phyloP scores from a whole-genome alignment of 1,140 invertebrate species.

The Chrysomallon squamiferum region DNA sequence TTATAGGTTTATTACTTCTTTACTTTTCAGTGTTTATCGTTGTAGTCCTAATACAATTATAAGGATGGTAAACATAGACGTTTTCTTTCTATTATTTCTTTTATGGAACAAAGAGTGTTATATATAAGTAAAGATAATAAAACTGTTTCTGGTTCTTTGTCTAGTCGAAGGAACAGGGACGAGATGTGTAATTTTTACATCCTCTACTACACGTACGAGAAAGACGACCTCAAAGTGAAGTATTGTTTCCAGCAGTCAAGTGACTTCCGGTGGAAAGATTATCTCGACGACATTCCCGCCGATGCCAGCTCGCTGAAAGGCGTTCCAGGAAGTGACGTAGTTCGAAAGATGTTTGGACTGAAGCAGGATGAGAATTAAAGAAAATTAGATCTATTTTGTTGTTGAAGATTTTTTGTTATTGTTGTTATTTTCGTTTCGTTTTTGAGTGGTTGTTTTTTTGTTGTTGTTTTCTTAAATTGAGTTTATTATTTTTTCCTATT shows the following conservation, averaged over 20 bases:
- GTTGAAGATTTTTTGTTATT: neutral
- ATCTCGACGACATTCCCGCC: slow-evolving; percentile 17
- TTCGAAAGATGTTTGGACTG: slow-evolving; percentile 12
- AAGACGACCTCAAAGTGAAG: slow-evolving; percentile 15
- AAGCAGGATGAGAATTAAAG: neutral
- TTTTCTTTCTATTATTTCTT: too few species aligned
- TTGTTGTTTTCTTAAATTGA: neutral
- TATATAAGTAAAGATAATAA: too few species aligned
- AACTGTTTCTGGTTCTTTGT: neutral
- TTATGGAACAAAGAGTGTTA: too few species aligned
- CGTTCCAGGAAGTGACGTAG: slow-evolving; percentile 21
- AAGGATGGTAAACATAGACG: too few species aligned
- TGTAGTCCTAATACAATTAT: too few species aligned
- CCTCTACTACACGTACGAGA: slow-evolving; percentile 39
- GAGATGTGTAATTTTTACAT: slow-evolving; percentile 57
- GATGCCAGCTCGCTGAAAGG: slow-evolving; percentile 29
- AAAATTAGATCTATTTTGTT: neutral
- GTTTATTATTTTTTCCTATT: neutral
- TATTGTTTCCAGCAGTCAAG: slow-evolving; percentile 35
- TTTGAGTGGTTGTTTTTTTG: neutral
- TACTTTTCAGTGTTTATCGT: neutral
- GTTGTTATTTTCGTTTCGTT: neutral
- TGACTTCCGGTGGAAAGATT: slow-evolving; percentile 27
- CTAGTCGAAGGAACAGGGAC: slow-evolving; percentile 37
- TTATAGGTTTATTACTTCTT: too few species aligned